Conservation (phyloP, 2,113 vertebrate genomes). For the Climacteris rufus region DNA sequence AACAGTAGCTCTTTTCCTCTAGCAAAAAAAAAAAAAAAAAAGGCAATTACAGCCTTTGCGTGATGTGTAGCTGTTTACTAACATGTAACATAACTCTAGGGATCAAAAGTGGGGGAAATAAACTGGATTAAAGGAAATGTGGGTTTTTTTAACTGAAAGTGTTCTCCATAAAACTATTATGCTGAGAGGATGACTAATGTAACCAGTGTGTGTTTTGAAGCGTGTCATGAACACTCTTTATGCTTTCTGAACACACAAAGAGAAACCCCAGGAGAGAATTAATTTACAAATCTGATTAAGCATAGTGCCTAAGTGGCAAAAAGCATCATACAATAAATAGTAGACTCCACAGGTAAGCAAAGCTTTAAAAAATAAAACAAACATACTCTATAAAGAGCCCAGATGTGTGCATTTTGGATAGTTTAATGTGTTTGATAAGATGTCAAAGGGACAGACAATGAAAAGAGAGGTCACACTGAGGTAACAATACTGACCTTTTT, state of each 20-base stretch:
- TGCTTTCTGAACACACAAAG: conserved; percentile 54
- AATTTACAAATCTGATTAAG: conserved; percentile 60
- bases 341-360: conserved; percentile 31
- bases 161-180: conserved; percentile 24
- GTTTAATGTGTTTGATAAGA: neutral
- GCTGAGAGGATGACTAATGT: conserved; percentile 44
- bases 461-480: neutral
- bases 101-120: neutral
- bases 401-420: neutral
- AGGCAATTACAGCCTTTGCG: neutral
- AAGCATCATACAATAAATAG: conserved; percentile 16
- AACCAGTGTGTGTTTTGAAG: conserved; percentile 56
- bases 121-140: conserved; percentile 9
- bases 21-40: neutral
- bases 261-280: conserved; percentile 53
- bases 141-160: neutral
- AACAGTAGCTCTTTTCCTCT: neutral
- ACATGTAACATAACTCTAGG: neutral
- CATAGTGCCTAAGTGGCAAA: conserved; percentile 26
- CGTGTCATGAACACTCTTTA: conserved; percentile 40
- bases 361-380: neutral
- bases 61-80: neutral
- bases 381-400: neutral
- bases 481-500: neutral
- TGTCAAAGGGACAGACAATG: neutral